Evolutionary conservation across 2,113 vertebrate genomes (phyloP).

Genomic region (Pseudois nayaur): DNA sequence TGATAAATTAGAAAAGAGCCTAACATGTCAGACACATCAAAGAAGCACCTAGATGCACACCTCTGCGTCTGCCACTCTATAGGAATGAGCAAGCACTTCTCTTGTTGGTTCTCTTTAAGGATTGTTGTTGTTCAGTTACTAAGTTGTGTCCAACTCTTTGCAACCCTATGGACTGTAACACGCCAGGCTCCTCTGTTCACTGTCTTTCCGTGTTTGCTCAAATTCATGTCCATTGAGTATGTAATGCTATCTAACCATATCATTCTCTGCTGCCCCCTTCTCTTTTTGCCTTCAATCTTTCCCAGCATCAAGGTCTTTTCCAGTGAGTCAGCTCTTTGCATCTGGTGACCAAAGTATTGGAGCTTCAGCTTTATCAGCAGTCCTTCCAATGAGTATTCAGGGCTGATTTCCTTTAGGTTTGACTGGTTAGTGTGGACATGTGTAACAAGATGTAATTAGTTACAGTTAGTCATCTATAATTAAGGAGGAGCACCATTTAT

Average conservation of each 20-base stretch:
- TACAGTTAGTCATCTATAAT: not conserved
- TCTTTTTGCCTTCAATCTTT: not conserved
- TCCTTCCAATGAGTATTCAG: not conserved
- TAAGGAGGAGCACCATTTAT: not conserved
- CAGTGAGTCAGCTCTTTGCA: not conserved
- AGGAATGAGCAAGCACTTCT: not conserved
- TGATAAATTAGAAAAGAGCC: not conserved
- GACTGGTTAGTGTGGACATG: not conserved
- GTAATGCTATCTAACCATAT: not conserved
- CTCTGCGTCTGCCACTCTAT: not conserved
- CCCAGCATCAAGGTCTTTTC: not conserved
- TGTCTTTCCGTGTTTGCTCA: not conserved
- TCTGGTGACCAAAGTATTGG: not conserved
- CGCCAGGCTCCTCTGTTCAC: not conserved
- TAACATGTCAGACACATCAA: no score
- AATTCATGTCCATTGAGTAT: not conserved
- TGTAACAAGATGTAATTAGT: not conserved
- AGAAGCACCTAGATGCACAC: not conserved
- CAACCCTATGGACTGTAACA: not conserved
- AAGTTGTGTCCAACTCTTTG: not conserved
- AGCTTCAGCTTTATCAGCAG: not conserved
- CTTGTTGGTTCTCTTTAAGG: not conserved
- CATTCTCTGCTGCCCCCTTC: not conserved
- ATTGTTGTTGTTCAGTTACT: not conserved
- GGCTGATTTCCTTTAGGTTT: not conserved